Percentiles rank a stretch among this genome's conserved stretches.
These are phyloP conservation scores for Cryptosula pallasiana DNA, from an alignment of 2,888 invertebrate species.

Conservation along the genomic window DNA sequence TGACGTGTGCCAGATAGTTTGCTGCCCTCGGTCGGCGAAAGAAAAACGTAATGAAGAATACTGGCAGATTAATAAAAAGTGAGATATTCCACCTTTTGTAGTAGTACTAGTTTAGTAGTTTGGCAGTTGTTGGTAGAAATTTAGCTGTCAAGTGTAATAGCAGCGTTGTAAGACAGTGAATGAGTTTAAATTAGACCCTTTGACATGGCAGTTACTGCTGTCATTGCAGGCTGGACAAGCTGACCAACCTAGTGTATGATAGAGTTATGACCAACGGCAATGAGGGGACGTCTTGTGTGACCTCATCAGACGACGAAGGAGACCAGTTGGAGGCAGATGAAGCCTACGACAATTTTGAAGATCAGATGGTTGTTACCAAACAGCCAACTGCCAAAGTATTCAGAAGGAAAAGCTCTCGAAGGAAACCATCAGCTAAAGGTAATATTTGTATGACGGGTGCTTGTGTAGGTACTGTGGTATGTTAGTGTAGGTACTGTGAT, in stretches of 20 bases:
- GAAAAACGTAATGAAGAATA: slow-evolving; percentile 9
- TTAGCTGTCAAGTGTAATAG: too few relatives aligned
- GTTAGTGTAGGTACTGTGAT: background rate
- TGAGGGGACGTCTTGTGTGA: background rate
- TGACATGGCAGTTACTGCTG: too few relatives aligned
- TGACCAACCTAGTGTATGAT: background rate
- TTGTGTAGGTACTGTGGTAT: background rate
- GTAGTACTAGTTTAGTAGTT: too few relatives aligned
- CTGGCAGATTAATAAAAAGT: slow-evolving; percentile 22
- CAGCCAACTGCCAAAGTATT: background rate
- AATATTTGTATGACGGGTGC: too few relatives aligned
- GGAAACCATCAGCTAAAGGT: background rate
- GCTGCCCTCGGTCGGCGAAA: slow-evolving; percentile 10
- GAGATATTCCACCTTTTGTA: too few relatives aligned
- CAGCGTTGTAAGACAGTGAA: too few relatives aligned
- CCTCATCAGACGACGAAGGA: background rate
- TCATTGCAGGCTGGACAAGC: slow-evolving; percentile 1
- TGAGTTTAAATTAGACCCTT: too few relatives aligned
- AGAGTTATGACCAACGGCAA: background rate
- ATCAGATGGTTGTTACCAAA: background rate
- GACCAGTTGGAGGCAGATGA: background rate
- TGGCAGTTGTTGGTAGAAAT: too few relatives aligned
- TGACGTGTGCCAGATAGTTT: background rate
- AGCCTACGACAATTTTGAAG: background rate
- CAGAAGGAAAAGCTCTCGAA: background rate